Evolutionary conservation across 2,888 invertebrate genomes (phyloP).

Genomic region (Andricus quercusramuli): DNA sequence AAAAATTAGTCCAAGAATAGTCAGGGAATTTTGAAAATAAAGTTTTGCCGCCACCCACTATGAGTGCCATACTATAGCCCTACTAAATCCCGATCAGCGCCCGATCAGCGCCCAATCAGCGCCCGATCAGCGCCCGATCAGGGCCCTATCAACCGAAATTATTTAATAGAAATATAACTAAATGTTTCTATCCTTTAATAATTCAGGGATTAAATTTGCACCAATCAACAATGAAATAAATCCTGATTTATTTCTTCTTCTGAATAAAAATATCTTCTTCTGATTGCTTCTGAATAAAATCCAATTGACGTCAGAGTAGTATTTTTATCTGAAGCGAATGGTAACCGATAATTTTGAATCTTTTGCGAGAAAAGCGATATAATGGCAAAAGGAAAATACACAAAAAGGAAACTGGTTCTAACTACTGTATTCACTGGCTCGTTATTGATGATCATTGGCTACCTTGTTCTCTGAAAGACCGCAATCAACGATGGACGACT

Average conservation of each 20-base stretch:
- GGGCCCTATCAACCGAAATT: no score
- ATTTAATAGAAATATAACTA: no score
- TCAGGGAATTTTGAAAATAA: no score
- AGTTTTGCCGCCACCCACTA: no score
- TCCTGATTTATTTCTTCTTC: background rate
- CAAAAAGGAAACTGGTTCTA: constrained; percentile 8
- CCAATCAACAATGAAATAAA: background rate
- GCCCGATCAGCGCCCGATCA: no score
- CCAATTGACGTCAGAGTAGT: background rate
- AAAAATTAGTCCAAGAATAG: no score
- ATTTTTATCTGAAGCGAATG: background rate
- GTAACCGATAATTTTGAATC: constrained; percentile 4
- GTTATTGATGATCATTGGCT: constrained; percentile 17
- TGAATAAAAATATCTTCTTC: background rate
- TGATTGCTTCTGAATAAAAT: background rate
- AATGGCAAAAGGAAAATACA: background rate
- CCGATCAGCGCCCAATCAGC: no score
- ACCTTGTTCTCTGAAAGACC: background rate
- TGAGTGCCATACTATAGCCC: no score
- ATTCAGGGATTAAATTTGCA: background rate
- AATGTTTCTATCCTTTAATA: no score
- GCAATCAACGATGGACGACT: background rate
- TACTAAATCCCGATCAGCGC: no score
- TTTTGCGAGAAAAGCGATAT: background rate
- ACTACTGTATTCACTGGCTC: constrained; percentile 13